Conservation (phyloP, 2,888 invertebrate genomes). For the Cephonodes hylas region DNA sequence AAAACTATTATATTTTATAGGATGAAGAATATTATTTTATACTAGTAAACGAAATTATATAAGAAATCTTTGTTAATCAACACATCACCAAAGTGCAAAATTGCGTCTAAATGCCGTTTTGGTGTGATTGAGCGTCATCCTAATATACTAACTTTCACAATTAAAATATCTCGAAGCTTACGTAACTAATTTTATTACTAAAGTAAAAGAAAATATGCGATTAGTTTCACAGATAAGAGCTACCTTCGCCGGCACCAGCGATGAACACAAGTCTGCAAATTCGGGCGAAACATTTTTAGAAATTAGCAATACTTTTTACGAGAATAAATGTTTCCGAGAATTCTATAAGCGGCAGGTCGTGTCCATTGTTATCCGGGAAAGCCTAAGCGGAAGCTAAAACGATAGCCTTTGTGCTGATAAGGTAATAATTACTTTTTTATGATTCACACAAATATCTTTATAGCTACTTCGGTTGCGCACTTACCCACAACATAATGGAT, state of each 20-base stretch:
- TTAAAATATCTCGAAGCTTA: too few relatives aligned
- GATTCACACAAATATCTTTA: background rate
- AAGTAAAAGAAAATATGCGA: too few relatives aligned
- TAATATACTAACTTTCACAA: background rate
- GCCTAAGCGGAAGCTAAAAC: background rate
- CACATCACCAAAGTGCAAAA: too few relatives aligned
- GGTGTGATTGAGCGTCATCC: background rate
- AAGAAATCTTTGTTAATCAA: too few relatives aligned
- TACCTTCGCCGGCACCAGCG: constrained; percentile 14
- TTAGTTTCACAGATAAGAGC: constrained; percentile 9
- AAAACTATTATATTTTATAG: too few relatives aligned
- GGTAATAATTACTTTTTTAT: background rate
- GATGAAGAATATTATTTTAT: too few relatives aligned
- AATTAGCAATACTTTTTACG: background rate
- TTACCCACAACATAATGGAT: background rate
- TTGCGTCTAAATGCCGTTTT: background rate
- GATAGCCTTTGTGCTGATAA: background rate
- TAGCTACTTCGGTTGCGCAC: background rate
- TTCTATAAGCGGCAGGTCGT: background rate
- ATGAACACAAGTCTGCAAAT: constrained; percentile 16
- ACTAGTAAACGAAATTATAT: too few relatives aligned
- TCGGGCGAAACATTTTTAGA: constrained; percentile 9
- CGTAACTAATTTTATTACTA: too few relatives aligned
- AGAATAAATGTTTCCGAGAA: background rate
- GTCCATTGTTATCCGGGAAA: background rate